Percentiles rank a stretch among this genome's conserved stretches.
Evolutionary conservation across 2,797 vertebrate species (phyloP).

Genomic region (Anabas testudineus): DNA sequence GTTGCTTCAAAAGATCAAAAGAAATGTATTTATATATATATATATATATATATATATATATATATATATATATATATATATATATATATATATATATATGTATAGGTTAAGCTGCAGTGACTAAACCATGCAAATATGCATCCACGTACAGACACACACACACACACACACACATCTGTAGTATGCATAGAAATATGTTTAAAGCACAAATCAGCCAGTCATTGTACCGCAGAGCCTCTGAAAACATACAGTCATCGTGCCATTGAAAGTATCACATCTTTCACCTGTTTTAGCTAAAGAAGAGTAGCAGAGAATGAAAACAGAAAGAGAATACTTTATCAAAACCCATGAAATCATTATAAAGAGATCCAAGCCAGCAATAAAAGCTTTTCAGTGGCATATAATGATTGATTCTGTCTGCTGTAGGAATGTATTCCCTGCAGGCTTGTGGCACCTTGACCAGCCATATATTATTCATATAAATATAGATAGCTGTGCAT

Average conservation of each 20-base stretch:
- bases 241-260: constrained; percentile 14
- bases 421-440: constrained; percentile 70
- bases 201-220: constrained; percentile 16
- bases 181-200: neutral
- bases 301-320: constrained; percentile 48
- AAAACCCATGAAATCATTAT: constrained; percentile 78
- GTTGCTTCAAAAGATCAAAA: constrained; percentile 23
- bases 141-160: neutral
- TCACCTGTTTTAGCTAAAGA: constrained; percentile 45
- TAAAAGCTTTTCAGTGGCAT: constrained; percentile 80
- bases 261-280: constrained; percentile 24
- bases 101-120: constrained; percentile 19
- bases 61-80: no score
- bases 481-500: constrained; percentile 79
- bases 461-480: constrained; percentile 84
- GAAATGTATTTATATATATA: no score
- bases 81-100: no score
- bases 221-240: constrained; percentile 1
- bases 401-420: constrained; percentile 82
- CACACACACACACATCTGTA: neutral
- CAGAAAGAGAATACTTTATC: constrained; percentile 66
- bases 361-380: constrained; percentile 69
- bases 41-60: no score
- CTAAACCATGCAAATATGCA: neutral
- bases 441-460: constrained; percentile 80